Evolutionary conservation across 2,113 vertebrate genomes (phyloP).

Genomic region (Barnardius zonarius): DNA sequence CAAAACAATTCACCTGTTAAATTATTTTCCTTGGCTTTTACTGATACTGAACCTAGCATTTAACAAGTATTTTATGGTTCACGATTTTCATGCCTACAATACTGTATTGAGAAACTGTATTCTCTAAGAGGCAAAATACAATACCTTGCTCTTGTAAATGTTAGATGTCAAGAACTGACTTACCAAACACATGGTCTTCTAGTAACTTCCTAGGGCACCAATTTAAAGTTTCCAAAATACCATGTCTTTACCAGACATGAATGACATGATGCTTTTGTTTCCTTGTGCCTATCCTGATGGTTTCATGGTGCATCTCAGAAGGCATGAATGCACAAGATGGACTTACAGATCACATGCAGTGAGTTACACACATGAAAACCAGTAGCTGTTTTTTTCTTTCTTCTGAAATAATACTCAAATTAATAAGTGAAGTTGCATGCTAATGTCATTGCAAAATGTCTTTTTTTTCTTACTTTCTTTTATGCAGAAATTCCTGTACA

Average conservation of each 20-base stretch:
- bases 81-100: slow-evolving; percentile 56
- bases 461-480: neutral
- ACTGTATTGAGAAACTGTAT: slow-evolving; percentile 34
- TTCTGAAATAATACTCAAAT: neutral
- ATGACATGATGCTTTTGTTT: neutral
- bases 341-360: neutral
- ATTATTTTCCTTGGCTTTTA: neutral
- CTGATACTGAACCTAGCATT: neutral
- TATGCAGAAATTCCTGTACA: neutral
- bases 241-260: neutral
- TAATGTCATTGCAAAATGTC: neutral
- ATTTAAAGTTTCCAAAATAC: neutral
- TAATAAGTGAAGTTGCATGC: neutral
- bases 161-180: neutral
- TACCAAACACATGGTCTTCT: neutral
- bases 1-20: neutral
- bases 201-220: neutral
- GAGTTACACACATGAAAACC: neutral
- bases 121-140: slow-evolving; percentile 33
- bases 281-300: neutral
- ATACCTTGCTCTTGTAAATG: slow-evolving; percentile 15
- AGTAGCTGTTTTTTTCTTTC: neutral
- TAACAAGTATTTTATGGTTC: slow-evolving; percentile 17
- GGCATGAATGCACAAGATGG: neutral
- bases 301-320: neutral